Evolutionary conservation across 2,113 vertebrate genomes (phyloP).

Genomic region (Aspiorhynchus laticeps): DNA sequence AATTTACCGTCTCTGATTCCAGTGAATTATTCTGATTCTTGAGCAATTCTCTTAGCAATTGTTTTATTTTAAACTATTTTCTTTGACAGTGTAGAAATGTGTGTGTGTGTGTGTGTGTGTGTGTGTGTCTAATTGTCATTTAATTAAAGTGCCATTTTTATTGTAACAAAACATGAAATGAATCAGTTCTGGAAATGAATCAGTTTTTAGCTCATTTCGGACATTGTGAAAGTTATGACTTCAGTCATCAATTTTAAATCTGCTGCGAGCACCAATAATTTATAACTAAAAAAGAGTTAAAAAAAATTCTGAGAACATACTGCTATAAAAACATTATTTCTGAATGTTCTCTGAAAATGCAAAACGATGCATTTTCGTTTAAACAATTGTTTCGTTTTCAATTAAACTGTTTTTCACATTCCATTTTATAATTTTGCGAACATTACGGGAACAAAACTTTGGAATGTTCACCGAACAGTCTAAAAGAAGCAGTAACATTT

Average conservation of each 20-base stretch:
- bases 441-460: too few relatives aligned
- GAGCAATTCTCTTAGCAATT: neutral
- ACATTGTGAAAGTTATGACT: neutral
- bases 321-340: too few relatives aligned
- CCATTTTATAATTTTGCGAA: too few relatives aligned
- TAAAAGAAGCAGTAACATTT: too few relatives aligned
- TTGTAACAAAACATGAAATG: neutral
- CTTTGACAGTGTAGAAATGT: neutral
- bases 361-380: too few relatives aligned
- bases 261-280: neutral
- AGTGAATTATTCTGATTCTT: constrained; percentile 8
- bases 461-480: too few relatives aligned
- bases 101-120: too few relatives aligned
- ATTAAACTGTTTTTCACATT: too few relatives aligned
- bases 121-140: neutral
- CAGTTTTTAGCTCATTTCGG: neutral
- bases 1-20: neutral
- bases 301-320: too few relatives aligned
- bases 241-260: neutral
- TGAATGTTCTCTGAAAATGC: too few relatives aligned
- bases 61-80: neutral
- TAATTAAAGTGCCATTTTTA: neutral
- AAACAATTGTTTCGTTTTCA: too few relatives aligned
- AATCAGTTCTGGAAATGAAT: neutral
- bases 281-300: too few relatives aligned